Evolutionary conservation across 1,140 invertebrate species (phyloP), one percentile per base, ranked within the genome.

Genomic region (Asbolus verrucosus): DNA sequence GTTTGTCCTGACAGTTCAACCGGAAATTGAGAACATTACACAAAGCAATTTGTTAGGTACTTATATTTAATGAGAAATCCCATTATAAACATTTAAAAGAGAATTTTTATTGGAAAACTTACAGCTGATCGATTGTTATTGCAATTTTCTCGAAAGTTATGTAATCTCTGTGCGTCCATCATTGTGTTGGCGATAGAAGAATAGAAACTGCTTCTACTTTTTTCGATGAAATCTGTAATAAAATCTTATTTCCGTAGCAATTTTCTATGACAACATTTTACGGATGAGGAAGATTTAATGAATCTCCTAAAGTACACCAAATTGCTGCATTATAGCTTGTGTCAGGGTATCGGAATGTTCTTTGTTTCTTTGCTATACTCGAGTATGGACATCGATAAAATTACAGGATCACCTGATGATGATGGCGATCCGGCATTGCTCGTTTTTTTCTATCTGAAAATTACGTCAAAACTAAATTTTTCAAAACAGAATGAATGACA

Each of bases 301-400:
- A 16, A 41, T n/a, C 38, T 41, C 15, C 43, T 14, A 3, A 46
- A 46, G 8, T 46, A 46, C 11, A 60, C 31, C 19, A 54, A 54
- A 54, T 54, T 54, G 27, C 46, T 27, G 21, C 21, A 54, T 27
- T 54, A 54, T 27, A 54, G 46, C 46, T 27, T 54, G 41, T 46
- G 41, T 31, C 54, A 60, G 24, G 14, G 13, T 60, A 33, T 36
- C 16, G 59, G 59, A 62, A 62, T 62, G 59, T 62, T 62, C 59
- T 62, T 62, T 62, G 59, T 62, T 62, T 62, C 59, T 36, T 62
- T 36, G 30, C 46, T 14, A 54, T 54, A 54, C 41, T 46, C 41
- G 41, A 46, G 41, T 46, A 46, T 46, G 41, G 46, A 54, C 46
- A 54, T 54, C 46, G 11, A 54, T 46, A 46, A 46, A 46, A 46